These are phyloP conservation scores for Smittia aterrima DNA, from an alignment of 2,888 invertebrate species.

Conservation along the genomic window DNA sequence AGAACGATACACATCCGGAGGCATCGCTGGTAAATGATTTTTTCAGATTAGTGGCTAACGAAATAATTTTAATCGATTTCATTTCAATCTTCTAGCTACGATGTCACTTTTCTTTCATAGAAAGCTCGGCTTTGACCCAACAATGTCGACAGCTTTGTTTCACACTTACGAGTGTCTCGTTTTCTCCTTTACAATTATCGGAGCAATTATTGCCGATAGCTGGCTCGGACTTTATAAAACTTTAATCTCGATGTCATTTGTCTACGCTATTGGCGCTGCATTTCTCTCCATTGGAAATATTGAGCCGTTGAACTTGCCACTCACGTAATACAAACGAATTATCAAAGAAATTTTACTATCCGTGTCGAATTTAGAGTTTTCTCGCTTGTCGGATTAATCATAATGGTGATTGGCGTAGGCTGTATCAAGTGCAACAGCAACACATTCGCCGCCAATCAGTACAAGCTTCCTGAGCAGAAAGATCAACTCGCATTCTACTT, in stretches of 20 bases:
- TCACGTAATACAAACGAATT: conserved; percentile 1
- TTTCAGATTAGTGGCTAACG: too few species aligned
- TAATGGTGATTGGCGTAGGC: conserved; percentile 7
- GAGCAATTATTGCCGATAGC: conserved; percentile 27
- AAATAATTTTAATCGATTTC: too few species aligned
- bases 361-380: background rate
- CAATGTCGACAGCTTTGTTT: conserved; percentile 10
- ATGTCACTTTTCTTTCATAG: conserved; percentile 6
- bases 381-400: background rate
- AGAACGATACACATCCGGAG: conserved; percentile 9
- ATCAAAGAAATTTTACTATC: background rate
- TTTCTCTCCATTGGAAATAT: conserved; percentile 3
- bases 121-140: background rate
- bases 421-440: conserved; percentile 18
- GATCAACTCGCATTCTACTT: background rate
- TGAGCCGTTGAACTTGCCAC: conserved; percentile 13
- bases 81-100: background rate
- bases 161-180: conserved; percentile 23
- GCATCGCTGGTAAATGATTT: conserved; percentile 24
- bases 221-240: conserved; percentile 25
- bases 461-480: conserved; percentile 29
- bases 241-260: conserved; percentile 4
- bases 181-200: conserved; percentile 25
- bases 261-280: conserved; percentile 12
- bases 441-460: conserved; percentile 19